phyloP scores from a whole-genome alignment of 2,113 vertebrate genomes.

The Aix galericulata region DNA sequence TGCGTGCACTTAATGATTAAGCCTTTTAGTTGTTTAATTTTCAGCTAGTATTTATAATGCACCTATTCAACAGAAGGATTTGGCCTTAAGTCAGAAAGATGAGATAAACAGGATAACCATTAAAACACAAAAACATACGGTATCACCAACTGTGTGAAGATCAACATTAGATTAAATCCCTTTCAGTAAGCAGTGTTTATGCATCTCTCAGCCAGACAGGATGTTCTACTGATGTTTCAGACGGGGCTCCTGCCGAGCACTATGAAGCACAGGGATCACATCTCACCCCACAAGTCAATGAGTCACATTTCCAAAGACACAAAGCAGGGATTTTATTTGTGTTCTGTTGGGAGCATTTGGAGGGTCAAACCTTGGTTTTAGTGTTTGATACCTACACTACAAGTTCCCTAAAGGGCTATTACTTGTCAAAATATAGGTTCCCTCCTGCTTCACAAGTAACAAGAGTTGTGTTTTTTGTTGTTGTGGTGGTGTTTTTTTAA shows the following conservation, averaged over 20 bases:
- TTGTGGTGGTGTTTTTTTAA: too few relatives aligned
- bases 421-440: not conserved
- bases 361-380: not conserved
- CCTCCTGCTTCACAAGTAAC: not conserved
- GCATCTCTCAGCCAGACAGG: slow-evolving; percentile 56
- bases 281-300: not conserved
- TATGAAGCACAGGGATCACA: not conserved
- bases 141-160: not conserved
- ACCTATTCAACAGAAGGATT: slow-evolving; percentile 38
- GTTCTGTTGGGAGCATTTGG: not conserved
- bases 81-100: slow-evolving; percentile 40
- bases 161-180: slow-evolving; percentile 36
- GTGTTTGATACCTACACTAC: not conserved
- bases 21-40: slow-evolving; percentile 4
- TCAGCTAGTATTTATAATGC: slow-evolving; percentile 26
- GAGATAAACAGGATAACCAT: slow-evolving; percentile 65
- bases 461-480: not conserved
- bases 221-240: slow-evolving; percentile 53
- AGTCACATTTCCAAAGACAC: slow-evolving; percentile 1
- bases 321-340: not conserved
- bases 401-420: not conserved
- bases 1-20: not conserved
- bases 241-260: not conserved
- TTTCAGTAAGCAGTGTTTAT: slow-evolving; percentile 57
- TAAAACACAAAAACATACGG: slow-evolving; percentile 23